phyloP scores from a whole-genome alignment of 2,888 invertebrate genomes.

The Tiliacea citrago region DNA sequence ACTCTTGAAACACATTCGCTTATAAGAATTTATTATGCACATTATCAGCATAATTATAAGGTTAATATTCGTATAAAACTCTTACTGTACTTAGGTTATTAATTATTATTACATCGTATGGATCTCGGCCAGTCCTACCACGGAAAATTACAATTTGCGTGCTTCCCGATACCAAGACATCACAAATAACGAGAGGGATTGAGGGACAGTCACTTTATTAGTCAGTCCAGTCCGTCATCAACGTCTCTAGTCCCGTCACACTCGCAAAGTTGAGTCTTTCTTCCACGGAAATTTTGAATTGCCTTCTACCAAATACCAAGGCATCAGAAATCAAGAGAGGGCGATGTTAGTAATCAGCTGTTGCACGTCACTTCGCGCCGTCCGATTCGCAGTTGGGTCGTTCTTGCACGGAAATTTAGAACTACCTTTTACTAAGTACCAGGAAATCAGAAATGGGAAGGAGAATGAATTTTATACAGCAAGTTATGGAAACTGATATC shows the following conservation, averaged over 20 bases:
- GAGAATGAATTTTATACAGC: no score
- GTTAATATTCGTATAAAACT: neutral
- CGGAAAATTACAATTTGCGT: slow-evolving; percentile 45
- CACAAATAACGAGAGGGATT: slow-evolving; percentile 12
- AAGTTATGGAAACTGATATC: neutral
- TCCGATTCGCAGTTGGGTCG: slow-evolving; percentile 9
- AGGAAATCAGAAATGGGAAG: slow-evolving; percentile 9
- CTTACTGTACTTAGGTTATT: neutral
- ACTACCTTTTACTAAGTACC: neutral
- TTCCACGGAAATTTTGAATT: slow-evolving; percentile 25
- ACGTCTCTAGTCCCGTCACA: no score
- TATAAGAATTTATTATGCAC: neutral
- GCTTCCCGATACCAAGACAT: slow-evolving; percentile 20
- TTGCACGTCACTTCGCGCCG: neutral
- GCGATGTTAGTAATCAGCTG: neutral
- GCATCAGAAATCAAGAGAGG: neutral
- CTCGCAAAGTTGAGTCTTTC: slow-evolving; percentile 12
- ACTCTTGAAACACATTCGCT: no score
- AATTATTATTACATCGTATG: no score
- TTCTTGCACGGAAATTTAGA: slow-evolving; percentile 27
- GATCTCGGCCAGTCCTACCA: slow-evolving; percentile 14
- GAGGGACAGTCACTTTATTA: no score
- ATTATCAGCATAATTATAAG: neutral
- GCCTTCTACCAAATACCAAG: slow-evolving; percentile 8
- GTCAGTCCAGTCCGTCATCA: neutral